Evolutionary conservation across 2,888 invertebrate species (phyloP), one percentile per base, ranked within the genome.

Genomic region (Melitaea athalia): DNA sequence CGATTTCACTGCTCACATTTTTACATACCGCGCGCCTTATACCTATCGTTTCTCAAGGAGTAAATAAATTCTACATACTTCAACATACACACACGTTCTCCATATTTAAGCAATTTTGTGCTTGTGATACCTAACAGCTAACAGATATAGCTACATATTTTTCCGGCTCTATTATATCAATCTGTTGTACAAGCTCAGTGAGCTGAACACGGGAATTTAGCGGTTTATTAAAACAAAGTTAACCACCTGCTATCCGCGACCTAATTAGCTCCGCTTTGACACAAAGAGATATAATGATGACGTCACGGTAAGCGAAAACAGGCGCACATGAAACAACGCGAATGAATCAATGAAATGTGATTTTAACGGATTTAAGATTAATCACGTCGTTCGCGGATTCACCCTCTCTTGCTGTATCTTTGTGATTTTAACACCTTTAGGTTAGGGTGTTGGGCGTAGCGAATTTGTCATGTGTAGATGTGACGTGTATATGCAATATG

Each of bases 201-300:
- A 55, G 14, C 33, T 14, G 14, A 53, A 55, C 33, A n/a, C 33
- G 33, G 55, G 33, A 14, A 5, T 55, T 38, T 55, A 6, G 8
- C 31, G 38, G 38, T 42, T 15, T 38, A 57, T 57, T 15, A 57
- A 62, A 49, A 61, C 12, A 50, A 12, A 61, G 2, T 33, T 50
- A 50, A 45, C 50, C 14, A 50, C 11, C 15, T 50, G 49, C 15
- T 33, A 38, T 61, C 47, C 33, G 50, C 61, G 31, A 33, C 38
- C 12, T 50, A 61, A 61, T 61, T 61, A 61, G 12, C 45, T 50
- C n/a, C 15, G 12, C 50, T 61, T 61, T 61, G 50, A 15, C 38
- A 38, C 33, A 5, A 50, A 47, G 17, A 43, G 47, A 14, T 31
- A 55, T 33, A 55, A 12, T 15, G 52, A 52, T 52, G 24, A 52